Evolutionary conservation across 2,888 invertebrate species (phyloP), one percentile per base, ranked within the genome.

Genomic region (Panzeria rudis): DNA sequence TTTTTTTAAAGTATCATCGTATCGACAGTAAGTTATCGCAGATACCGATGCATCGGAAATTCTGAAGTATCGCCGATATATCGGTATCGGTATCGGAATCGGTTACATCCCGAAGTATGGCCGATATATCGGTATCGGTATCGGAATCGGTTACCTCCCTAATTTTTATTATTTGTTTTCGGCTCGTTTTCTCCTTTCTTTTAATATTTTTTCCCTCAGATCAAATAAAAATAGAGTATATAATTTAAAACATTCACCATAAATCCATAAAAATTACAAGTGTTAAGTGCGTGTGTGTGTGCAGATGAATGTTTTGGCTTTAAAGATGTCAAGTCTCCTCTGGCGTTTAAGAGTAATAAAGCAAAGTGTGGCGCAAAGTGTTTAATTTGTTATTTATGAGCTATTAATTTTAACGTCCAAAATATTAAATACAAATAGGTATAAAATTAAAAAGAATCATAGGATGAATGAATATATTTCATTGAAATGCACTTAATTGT

Each of bases 351-450:
- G 72, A 69, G 68, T 73, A 75, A 81, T 84, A 84, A 85, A 85
- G 56, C 73, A 85, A 73, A 86, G 88, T 88, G 89, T 89, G 89
- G 88, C 88, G 87, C 88, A 88, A 89, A 81, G 83, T 88, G 88
- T 88, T 89, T 90, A 88, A 89, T 89, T 89, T 88, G 84, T 86
- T 89, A 89, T 90, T 89, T 89, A 90, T 88, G 90, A 88, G 88
- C 89, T 88, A 90, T 90, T 90, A 89, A 90, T 89, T 89, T 90
- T 89, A 88, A 89, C 86, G 87, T 86, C 52, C 38, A 87, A 75
- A 77, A 54, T 68, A 77, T 73, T 80, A 72, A 77, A 77, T 59
- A 47, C 32, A 73, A 15, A 29, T 15, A 17, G 8, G 5, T n/a
- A 23, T 69, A 23, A 71, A 35, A 76, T 41, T 13, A 13, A 25